Conservation (phyloP, 2,888 invertebrate species). For the Pheosia gnoma region DNA sequence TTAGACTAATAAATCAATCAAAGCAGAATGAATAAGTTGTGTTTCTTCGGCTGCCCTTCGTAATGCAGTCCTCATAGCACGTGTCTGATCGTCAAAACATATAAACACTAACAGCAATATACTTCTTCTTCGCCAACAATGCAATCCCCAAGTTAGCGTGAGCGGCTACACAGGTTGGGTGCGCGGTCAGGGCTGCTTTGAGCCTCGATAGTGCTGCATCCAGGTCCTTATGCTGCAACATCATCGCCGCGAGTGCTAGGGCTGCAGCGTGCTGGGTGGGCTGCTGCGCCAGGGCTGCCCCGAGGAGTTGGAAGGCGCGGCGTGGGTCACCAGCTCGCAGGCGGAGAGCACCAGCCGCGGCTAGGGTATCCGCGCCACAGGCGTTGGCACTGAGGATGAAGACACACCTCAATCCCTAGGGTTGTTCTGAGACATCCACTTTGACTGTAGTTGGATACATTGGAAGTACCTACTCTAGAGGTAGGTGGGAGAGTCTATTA, state of each 20-base stretch:
- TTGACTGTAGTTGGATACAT: too few species aligned
- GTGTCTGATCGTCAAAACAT: too few species aligned
- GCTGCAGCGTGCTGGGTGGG: conserved; percentile 77
- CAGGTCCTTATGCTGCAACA: conserved; percentile 77
- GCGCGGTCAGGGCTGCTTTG: conserved; percentile 74
- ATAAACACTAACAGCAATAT: conserved; percentile 63
- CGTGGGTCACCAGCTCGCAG: conserved; percentile 77
- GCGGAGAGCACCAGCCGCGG: conserved; percentile 78
- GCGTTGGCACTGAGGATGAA: conserved; percentile 42
- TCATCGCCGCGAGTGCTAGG: conserved; percentile 81
- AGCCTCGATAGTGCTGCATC: conserved; percentile 78
- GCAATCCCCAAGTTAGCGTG: conserved; percentile 74
- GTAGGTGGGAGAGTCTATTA: too few species aligned
- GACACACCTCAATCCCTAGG: background rate
- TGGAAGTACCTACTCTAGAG: too few species aligned
- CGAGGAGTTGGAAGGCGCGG: conserved; percentile 81
- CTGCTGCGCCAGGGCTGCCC: conserved; percentile 78
- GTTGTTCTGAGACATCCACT: too few species aligned
- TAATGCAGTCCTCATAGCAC: too few species aligned
- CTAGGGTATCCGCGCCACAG: conserved; percentile 79
- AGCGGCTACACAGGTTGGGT: conserved; percentile 74
- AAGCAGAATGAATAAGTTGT: too few species aligned
- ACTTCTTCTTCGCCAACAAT: conserved; percentile 72
- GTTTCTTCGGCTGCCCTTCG: too few species aligned
- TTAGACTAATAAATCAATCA: too few species aligned